These are phyloP conservation scores for Uloborus plumipes DNA, from an alignment of 2,888 invertebrate genomes.

Conservation along the genomic window DNA sequence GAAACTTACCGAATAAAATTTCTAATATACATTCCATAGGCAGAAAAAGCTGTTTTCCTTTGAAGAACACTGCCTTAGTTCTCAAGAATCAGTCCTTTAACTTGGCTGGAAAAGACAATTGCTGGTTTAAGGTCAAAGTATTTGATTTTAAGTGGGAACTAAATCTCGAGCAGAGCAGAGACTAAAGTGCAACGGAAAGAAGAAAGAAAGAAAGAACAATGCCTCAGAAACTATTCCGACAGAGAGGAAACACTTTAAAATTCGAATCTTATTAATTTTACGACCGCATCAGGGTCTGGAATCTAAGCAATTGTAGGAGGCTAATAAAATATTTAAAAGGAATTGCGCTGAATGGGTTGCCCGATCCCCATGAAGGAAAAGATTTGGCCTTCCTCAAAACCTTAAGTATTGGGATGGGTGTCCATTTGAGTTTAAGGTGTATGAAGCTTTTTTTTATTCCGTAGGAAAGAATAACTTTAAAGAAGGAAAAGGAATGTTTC, in stretches of 20 bases:
- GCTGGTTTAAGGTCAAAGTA: slow-evolving; percentile 23
- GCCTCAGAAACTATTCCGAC: not conserved
- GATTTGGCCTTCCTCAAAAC: no score
- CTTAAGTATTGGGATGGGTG: no score
- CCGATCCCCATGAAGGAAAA: no score
- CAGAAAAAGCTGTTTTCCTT: no score
- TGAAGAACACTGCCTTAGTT: not conserved
- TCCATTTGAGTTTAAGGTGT: no score
- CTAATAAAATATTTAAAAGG: slow-evolving; percentile 64
- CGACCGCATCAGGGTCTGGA: slow-evolving; percentile 44
- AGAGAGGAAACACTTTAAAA: slow-evolving; percentile 59
- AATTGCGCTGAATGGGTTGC: not conserved
- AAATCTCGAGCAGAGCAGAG: not conserved
- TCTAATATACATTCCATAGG: no score
- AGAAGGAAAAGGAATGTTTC: no score
- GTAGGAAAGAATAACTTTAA: no score
- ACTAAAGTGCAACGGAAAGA: not conserved
- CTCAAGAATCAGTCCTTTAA: not conserved
- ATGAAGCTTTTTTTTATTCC: no score
- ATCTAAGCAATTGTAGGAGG: slow-evolving; percentile 3
- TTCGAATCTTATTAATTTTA: slow-evolving; percentile 64
- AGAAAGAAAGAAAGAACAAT: not conserved
- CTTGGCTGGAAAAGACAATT: slow-evolving; percentile 28
- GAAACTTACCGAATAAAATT: no score
- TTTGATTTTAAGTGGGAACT: slow-evolving; percentile 1